These are phyloP conservation scores for Caerostris extrusa DNA, from an alignment of 1,140 invertebrate species.

Conservation along the genomic window DNA sequence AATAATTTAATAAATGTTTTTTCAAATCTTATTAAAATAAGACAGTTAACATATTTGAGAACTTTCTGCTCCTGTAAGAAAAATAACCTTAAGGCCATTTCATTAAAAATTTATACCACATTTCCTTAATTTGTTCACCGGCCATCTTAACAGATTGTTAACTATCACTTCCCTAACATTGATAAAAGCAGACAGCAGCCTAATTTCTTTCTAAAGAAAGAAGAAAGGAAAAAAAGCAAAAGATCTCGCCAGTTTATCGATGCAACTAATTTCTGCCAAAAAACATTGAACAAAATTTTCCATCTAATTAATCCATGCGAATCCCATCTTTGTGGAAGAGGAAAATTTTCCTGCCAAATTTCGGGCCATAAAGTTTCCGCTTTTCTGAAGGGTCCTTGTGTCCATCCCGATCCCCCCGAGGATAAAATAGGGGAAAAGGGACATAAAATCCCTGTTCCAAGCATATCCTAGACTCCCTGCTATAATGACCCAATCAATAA, in stretches of 20 bases:
- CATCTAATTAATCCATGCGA: slow-evolving; percentile 43
- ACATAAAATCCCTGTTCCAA: slow-evolving; percentile 52
- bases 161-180: not conserved
- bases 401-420: slow-evolving; percentile 31
- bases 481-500: slow-evolving; percentile 72
- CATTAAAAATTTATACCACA: no score
- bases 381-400: not conserved
- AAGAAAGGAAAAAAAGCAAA: not conserved
- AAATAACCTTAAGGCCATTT: no score
- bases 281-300: not conserved
- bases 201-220: not conserved
- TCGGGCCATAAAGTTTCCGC: slow-evolving; percentile 50
- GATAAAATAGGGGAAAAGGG: not conserved
- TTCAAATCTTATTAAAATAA: no score
- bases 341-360: slow-evolving; percentile 42
- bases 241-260: not conserved
- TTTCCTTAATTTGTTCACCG: no score
- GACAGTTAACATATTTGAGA: no score
- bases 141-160: not conserved
- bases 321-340: slow-evolving; percentile 42
- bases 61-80: no score
- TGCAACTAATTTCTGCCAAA: not conserved
- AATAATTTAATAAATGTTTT: no score
- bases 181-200: not conserved
- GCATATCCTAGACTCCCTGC: slow-evolving; percentile 29